phyloP scores from a whole-genome alignment of 2,888 invertebrate genomes.

The Andricus quercusramuli region DNA sequence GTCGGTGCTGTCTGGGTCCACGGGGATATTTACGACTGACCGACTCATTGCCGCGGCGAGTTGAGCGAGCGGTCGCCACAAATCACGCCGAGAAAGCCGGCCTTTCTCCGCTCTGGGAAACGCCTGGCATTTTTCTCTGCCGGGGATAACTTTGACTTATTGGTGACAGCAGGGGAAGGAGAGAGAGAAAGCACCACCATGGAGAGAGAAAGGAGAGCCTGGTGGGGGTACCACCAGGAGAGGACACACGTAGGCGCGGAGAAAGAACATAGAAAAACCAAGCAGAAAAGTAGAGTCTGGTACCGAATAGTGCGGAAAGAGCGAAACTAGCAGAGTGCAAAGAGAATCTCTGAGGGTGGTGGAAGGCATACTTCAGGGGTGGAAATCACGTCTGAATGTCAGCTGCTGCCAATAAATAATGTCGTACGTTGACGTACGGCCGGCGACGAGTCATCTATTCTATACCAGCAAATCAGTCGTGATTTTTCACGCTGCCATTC shows the following conservation, averaged over 20 bases:
- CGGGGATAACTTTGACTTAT: slow-evolving; percentile 78
- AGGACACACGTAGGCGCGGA: neutral
- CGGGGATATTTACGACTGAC: slow-evolving; percentile 77
- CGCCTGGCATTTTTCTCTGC: slow-evolving; percentile 78
- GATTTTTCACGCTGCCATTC: slow-evolving; percentile 70
- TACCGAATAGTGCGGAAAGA: slow-evolving; percentile 34
- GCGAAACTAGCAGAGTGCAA: slow-evolving; percentile 23
- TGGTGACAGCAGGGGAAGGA: slow-evolving; percentile 70
- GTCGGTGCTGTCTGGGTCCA: slow-evolving; percentile 62
- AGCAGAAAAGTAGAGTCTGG: neutral
- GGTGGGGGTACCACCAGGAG: neutral
- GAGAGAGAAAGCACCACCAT: slow-evolving; percentile 10
- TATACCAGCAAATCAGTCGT: slow-evolving; percentile 69
- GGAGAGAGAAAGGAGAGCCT: neutral
- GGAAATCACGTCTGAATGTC: slow-evolving; percentile 68
- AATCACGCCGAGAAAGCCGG: slow-evolving; percentile 71
- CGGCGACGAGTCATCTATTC: slow-evolving; percentile 69
- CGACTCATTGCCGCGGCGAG: slow-evolving; percentile 77
- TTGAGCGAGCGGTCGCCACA: slow-evolving; percentile 77
- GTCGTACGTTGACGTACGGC: slow-evolving; percentile 72
- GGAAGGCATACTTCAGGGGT: slow-evolving; percentile 51
- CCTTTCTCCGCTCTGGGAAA: slow-evolving; percentile 78
- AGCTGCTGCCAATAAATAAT: slow-evolving; percentile 76
- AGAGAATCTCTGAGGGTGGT: slow-evolving; percentile 47
- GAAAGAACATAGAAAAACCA: neutral